Percentiles rank a stretch among this genome's conserved stretches.
phyloP scores from a whole-genome alignment of 2,797 vertebrate genomes.

The Eulemur mongoz region DNA sequence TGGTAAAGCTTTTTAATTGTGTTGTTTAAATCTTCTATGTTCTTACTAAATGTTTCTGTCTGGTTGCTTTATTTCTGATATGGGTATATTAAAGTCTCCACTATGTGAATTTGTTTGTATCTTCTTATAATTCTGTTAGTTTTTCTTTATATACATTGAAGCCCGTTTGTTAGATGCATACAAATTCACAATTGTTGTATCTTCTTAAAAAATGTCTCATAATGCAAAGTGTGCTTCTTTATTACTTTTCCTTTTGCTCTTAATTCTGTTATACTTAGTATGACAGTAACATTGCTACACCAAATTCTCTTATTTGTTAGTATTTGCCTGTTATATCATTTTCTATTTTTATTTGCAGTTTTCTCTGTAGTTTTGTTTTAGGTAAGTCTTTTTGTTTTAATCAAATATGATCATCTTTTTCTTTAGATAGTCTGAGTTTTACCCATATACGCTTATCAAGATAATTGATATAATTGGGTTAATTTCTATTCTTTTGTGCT shows the following conservation, averaged over 20 bases:
- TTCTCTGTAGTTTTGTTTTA: background rate
- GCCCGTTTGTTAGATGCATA: background rate
- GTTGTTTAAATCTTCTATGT: background rate
- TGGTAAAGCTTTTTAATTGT: background rate
- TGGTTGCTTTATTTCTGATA: background rate
- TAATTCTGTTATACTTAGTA: background rate
- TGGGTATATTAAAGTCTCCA: background rate
- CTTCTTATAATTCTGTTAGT: background rate
- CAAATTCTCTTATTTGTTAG: background rate
- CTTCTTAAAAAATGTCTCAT: background rate
- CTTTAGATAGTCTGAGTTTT: background rate
- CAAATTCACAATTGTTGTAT: background rate
- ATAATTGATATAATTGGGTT: background rate
- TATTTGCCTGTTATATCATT: background rate
- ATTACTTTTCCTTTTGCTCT: background rate
- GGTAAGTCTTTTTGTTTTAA: background rate
- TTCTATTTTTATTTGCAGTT: background rate
- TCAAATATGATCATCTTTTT: background rate
- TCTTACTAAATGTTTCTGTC: background rate
- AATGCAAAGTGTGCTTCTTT: background rate
- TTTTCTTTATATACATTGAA: background rate
- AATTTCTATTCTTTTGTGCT: background rate
- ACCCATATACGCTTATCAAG: background rate
- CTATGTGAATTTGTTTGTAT: background rate
- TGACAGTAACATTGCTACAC: background rate